Conservation (phyloP, 2,113 vertebrate genomes). For the Vidua macroura region DNA sequence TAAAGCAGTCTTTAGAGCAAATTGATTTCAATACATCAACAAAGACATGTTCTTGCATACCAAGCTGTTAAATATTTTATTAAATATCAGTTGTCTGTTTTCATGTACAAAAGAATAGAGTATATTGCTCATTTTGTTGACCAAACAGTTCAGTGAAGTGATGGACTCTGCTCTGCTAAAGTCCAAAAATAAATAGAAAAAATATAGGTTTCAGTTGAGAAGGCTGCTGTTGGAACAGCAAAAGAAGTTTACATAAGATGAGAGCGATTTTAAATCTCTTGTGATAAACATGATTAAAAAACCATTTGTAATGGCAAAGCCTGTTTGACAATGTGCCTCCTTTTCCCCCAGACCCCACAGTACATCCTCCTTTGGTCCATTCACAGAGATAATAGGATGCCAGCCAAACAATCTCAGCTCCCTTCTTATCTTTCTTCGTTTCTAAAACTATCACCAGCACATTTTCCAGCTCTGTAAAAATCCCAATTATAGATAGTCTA, state of each 20-base stretch:
- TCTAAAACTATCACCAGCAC: background rate
- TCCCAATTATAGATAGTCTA: constrained; percentile 19
- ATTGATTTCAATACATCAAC: background rate
- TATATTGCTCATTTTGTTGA: background rate
- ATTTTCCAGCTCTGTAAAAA: constrained; percentile 13
- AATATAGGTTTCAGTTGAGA: background rate
- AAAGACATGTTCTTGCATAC: background rate
- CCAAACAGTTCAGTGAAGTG: background rate
- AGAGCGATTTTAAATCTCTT: background rate
- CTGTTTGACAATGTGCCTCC: background rate
- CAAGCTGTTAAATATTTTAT: constrained; percentile 13
- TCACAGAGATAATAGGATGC: background rate
- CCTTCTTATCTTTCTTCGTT: background rate
- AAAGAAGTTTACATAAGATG: background rate
- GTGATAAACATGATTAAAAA: background rate
- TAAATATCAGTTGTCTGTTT: background rate
- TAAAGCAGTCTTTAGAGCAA: constrained; percentile 1
- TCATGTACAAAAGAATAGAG: background rate
- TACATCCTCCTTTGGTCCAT: background rate
- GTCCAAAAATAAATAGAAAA: background rate
- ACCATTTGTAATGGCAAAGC: background rate
- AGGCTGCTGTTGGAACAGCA: background rate
- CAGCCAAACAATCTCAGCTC: background rate
- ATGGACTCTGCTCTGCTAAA: background rate
- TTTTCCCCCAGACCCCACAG: background rate